Evolutionary conservation across 2,113 vertebrate genomes (phyloP), one percentile per base, ranked within the genome.

Genomic region (Ceyx melanurus): DNA sequence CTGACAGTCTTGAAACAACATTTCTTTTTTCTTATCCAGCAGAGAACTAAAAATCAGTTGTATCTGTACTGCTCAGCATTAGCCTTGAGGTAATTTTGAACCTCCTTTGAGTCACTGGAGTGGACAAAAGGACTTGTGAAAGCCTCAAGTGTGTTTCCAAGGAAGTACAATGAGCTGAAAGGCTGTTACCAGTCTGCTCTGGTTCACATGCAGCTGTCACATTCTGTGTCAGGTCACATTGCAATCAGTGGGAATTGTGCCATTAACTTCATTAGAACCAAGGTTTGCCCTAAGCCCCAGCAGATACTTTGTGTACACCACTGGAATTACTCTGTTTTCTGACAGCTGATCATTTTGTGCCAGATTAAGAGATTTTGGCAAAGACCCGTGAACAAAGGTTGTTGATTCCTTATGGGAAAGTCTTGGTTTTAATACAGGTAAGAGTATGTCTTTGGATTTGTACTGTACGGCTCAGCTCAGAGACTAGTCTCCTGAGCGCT

Each of bases 121-220:
- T 51, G 67, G 79, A 90, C 77, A 93, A 82, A 92, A 86, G 86
- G 81, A 35, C 42, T 53, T 28, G 16, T 93, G 95, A 95, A 89
- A 90, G 78, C 21, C 92, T 75, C 86, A 54, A 54, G 72, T 75
- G 23, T 93, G 87, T 96, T 75, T 89, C 72, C 75, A 77, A 64
- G 74, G 82, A 70, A 3, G 13, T 64, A 86, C 78, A 92, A 45
- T 85, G 62, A 87, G 46, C 83, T 95, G 80, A 82, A 86, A 61
- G 76, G 74, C 84, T 74, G 78, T 82, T 85, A 26, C 29, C 66
- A 85, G 89, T 26, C 71, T 87, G 81, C 86, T 72, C 54, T 90
- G 71, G 46, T 65, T 94, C n/a, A n/a, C 62, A 25, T 3, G 2
- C 83, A 94, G 83, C 86, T 94, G 86, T 64, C 84, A 46, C 81